Percentiles rank a stretch among this genome's conserved stretches.
These are phyloP conservation scores for Drosophila quinaria DNA, from an alignment of 2,888 invertebrate species.

Conservation along the genomic window DNA sequence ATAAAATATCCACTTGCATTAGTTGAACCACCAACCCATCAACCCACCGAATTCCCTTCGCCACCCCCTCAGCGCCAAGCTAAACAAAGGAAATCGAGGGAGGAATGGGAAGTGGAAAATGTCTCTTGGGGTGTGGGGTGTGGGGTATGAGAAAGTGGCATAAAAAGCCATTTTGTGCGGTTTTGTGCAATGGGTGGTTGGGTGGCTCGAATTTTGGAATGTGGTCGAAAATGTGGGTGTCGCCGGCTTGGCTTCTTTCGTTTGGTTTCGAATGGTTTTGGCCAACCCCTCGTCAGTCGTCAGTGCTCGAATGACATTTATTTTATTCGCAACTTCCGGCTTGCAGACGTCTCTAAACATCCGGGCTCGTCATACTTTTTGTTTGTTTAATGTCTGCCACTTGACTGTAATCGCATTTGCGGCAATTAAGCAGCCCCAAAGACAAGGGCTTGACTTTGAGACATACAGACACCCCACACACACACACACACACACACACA, in stretches of 20 bases:
- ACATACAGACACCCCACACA: slow-evolving; percentile 24
- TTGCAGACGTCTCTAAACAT: slow-evolving; percentile 75
- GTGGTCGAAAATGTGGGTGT: slow-evolving; percentile 3
- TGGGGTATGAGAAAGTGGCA: slow-evolving; percentile 50
- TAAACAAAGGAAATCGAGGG: slow-evolving; percentile 47
- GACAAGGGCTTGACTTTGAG: slow-evolving; percentile 73
- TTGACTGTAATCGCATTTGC: slow-evolving; percentile 85
- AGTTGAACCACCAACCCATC: slow-evolving; percentile 34
- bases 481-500: slow-evolving; percentile 9
- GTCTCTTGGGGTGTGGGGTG: slow-evolving; percentile 1
- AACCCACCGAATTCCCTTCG: not conserved
- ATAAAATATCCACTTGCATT: slow-evolving; percentile 62
- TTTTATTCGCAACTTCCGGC: slow-evolving; percentile 79
- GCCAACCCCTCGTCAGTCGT: not conserved
- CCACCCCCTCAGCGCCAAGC: slow-evolving; percentile 8
- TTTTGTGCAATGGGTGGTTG: slow-evolving; percentile 39
- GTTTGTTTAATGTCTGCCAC: slow-evolving; percentile 81
- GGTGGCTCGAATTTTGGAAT: slow-evolving; percentile 2
- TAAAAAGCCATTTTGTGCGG: slow-evolving; percentile 79
- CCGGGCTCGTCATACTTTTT: slow-evolving; percentile 77
- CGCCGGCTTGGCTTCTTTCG: slow-evolving; percentile 11
- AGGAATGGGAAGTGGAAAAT: slow-evolving; percentile 16
- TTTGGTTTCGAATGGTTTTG: slow-evolving; percentile 1
- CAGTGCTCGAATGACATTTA: slow-evolving; percentile 70
- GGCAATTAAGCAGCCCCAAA: slow-evolving; percentile 83